Percentiles rank a stretch among this genome's conserved stretches.
Conservation (phyloP, 2,797 vertebrate genomes). For the Bucorvus abyssinicus region DNA sequence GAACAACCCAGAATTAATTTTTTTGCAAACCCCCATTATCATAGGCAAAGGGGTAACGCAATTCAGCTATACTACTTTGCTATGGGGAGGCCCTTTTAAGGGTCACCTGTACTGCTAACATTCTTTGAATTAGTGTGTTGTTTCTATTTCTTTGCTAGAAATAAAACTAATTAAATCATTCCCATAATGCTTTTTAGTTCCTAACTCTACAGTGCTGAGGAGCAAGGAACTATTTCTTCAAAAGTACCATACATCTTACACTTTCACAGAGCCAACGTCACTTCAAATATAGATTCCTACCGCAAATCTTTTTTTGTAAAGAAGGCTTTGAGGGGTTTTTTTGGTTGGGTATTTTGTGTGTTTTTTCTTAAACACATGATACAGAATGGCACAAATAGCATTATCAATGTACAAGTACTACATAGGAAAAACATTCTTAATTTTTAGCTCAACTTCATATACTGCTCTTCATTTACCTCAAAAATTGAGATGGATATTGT, state of each 20-base stretch:
- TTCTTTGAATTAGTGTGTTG: not conserved
- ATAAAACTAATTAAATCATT: no score
- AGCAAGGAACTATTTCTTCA: not conserved
- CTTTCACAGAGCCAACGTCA: not conserved
- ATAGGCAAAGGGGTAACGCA: not conserved
- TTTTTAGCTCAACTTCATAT: slow-evolving; percentile 13
- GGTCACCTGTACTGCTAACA: not conserved
- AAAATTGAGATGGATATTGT: slow-evolving; percentile 17
- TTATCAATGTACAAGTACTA: not conserved
- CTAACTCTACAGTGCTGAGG: not conserved
- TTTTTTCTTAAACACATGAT: not conserved
- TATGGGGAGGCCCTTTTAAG: not conserved
- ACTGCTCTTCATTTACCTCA: not conserved
- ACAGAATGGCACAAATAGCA: not conserved
- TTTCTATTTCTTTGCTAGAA: no score
- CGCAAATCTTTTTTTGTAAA: not conserved
- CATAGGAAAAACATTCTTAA: not conserved
- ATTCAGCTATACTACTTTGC: not conserved
- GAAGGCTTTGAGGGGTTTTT: not conserved
- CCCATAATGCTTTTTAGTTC: not conserved
- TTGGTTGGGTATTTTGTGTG: not conserved
- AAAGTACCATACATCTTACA: not conserved
- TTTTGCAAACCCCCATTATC: not conserved
- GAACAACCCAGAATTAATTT: not conserved
- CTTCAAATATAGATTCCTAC: slow-evolving; percentile 1